Evolutionary conservation across 2,797 vertebrate species (phyloP).

Genomic region (Scolopax rusticola): DNA sequence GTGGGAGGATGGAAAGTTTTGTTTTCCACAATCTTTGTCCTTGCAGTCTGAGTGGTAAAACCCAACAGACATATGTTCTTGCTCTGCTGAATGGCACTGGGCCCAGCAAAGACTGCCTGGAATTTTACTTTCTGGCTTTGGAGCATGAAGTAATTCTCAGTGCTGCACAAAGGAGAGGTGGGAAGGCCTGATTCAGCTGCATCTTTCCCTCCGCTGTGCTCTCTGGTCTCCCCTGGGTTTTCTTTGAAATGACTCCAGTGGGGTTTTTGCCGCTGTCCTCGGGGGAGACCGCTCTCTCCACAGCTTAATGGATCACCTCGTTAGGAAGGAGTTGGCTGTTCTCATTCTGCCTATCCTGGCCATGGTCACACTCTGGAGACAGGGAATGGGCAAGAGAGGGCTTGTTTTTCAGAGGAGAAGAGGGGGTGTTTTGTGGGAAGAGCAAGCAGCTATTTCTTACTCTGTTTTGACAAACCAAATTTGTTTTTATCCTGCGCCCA

Average conservation of each 20-base stretch:
- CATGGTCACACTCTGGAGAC: neutral
- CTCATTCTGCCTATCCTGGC: neutral
- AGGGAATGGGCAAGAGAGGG: neutral
- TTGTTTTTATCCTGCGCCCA: constrained; percentile 11
- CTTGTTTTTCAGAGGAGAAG: neutral
- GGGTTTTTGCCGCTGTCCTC: neutral
- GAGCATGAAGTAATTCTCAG: neutral
- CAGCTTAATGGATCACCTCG: neutral
- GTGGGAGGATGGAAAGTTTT: neutral
- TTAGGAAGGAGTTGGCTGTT: neutral
- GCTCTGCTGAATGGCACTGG: neutral
- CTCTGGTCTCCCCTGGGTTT: neutral
- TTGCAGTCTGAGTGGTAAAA: neutral
- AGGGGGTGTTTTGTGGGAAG: constrained; percentile 14
- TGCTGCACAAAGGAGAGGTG: neutral
- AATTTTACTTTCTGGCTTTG: constrained; percentile 23
- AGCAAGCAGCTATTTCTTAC: constrained; percentile 13
- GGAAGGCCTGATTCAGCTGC: neutral
- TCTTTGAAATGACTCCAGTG: neutral
- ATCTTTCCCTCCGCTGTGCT: neutral
- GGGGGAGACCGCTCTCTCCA: neutral
- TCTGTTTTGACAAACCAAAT: neutral
- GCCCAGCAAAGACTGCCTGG: constrained; percentile 2
- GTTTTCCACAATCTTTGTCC: neutral
- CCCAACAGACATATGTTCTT: neutral